phyloP scores from a whole-genome alignment of 2,888 invertebrate genomes.

The Acanthococcus lagerstroemiae region DNA sequence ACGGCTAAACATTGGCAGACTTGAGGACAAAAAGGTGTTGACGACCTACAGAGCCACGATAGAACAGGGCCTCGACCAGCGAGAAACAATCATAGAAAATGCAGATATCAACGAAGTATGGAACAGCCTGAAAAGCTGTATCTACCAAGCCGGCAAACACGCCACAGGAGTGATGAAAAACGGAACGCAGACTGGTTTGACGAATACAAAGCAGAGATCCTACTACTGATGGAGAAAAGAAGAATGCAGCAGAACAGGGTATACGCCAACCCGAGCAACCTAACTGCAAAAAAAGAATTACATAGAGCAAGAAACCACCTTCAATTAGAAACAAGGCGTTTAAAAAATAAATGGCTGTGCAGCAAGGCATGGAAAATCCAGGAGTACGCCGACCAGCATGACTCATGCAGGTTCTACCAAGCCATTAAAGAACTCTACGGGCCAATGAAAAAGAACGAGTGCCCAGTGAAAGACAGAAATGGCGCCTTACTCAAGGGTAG shows the following conservation, averaged over 20 bases:
- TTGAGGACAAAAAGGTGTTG: background rate
- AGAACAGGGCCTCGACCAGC: too few species aligned
- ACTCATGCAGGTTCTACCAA: background rate
- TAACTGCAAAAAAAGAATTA: background rate
- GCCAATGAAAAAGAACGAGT: background rate
- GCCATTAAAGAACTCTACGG: background rate
- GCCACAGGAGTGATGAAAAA: too few species aligned
- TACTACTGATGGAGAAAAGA: background rate
- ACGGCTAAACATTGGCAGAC: background rate
- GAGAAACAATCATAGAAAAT: too few species aligned
- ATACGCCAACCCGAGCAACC: background rate
- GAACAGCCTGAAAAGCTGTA: too few species aligned
- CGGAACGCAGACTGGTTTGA: background rate
- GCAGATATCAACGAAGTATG: background rate
- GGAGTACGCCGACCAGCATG: background rate
- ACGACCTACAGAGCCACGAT: too few species aligned
- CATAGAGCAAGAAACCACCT: background rate
- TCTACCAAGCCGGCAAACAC: too few species aligned
- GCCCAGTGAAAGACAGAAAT: background rate
- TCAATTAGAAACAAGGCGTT: background rate
- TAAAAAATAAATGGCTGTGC: background rate
- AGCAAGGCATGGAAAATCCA: background rate
- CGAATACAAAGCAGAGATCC: background rate
- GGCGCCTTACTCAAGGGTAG: background rate
- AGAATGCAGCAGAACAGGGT: background rate